These are phyloP conservation scores for Laticauda colubrina DNA, from an alignment of 2,113 vertebrate species.

Conservation along the genomic window DNA sequence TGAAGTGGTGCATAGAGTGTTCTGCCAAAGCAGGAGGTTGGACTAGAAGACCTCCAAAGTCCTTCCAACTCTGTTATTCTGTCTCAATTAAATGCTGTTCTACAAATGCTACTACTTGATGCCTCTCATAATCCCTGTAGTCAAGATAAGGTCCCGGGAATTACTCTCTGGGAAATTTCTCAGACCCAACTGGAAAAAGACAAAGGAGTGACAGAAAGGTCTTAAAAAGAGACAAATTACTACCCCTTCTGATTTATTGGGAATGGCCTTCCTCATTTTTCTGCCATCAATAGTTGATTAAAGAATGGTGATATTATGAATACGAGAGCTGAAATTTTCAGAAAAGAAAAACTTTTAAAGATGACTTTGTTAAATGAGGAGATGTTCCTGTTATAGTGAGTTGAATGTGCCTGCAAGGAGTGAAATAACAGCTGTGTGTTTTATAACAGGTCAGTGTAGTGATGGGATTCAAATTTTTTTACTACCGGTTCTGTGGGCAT, in stretches of 20 bases:
- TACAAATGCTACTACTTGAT: neutral
- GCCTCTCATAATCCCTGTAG: constrained; percentile 50
- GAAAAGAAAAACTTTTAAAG: constrained; percentile 72
- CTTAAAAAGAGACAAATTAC: constrained; percentile 85
- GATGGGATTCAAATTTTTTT: too few species aligned
- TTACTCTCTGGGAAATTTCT: constrained; percentile 73
- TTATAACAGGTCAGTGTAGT: constrained; percentile 44
- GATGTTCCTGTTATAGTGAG: constrained; percentile 68
- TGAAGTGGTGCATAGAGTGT: neutral
- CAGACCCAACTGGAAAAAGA: constrained; percentile 77
- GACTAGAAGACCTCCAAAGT: neutral
- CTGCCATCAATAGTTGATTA: constrained; percentile 88
- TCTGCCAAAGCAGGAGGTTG: neutral
- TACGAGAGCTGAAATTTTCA: constrained; percentile 67
- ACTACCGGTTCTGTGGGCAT: too few species aligned
- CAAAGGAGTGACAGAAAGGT: constrained; percentile 74
- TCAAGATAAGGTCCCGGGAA: constrained; percentile 66
- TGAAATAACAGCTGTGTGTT: constrained; percentile 57
- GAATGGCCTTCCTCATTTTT: constrained; percentile 82
- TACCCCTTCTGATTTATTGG: constrained; percentile 79
- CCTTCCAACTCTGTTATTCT: neutral
- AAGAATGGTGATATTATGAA: constrained; percentile 78
- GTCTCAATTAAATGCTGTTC: neutral
- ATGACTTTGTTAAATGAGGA: constrained; percentile 77
- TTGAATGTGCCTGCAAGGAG: constrained; percentile 65